A percentile compares a stretch with the other conserved stretches of the same genome.
Evolutionary conservation across 1,140 invertebrate species (phyloP).

Genomic region (Drosophila repleta): DNA sequence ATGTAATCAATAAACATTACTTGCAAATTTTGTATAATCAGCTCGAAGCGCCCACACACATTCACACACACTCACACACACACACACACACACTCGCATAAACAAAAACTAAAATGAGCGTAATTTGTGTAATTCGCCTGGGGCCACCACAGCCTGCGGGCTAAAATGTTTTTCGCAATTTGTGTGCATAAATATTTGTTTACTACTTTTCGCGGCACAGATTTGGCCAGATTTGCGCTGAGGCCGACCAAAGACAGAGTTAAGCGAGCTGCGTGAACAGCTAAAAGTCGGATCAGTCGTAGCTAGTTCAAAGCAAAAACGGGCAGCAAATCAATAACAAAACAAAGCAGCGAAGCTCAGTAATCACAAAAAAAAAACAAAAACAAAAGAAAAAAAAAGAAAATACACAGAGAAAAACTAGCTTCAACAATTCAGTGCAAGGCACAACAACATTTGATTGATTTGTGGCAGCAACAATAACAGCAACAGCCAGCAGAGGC

Average conservation of each 20-base stretch:
- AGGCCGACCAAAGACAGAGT: too few relatives aligned
- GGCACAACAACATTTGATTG: constrained; percentile 60
- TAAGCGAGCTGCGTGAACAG: too few relatives aligned
- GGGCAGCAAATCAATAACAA: constrained; percentile 30
- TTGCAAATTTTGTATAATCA: constrained; percentile 49
- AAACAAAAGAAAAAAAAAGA: constrained; percentile 37
- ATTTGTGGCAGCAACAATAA: constrained; percentile 57
- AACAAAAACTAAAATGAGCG: constrained; percentile 35
- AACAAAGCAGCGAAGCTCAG: constrained; percentile 16
- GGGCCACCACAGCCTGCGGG: constrained; percentile 13
- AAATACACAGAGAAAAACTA: constrained; percentile 10
- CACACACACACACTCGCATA: constrained; percentile 18
- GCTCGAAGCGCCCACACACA: constrained; percentile 31
- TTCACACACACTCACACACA: not conserved
- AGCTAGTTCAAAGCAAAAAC: constrained; percentile 30
- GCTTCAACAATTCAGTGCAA: constrained; percentile 25
- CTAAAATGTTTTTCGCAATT: constrained; percentile 34
- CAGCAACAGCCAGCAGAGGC: constrained; percentile 9
- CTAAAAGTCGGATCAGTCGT: constrained; percentile 6
- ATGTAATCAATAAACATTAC: constrained; percentile 65
- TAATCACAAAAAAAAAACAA: constrained; percentile 23
- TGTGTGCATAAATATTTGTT: constrained; percentile 63
- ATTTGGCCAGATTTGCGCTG: constrained; percentile 14
- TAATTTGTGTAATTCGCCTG: constrained; percentile 49
- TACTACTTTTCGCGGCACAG: constrained; percentile 20